phyloP scores from a whole-genome alignment of 2,888 invertebrate genomes.

The Pristionchus fissidentatus region DNA sequence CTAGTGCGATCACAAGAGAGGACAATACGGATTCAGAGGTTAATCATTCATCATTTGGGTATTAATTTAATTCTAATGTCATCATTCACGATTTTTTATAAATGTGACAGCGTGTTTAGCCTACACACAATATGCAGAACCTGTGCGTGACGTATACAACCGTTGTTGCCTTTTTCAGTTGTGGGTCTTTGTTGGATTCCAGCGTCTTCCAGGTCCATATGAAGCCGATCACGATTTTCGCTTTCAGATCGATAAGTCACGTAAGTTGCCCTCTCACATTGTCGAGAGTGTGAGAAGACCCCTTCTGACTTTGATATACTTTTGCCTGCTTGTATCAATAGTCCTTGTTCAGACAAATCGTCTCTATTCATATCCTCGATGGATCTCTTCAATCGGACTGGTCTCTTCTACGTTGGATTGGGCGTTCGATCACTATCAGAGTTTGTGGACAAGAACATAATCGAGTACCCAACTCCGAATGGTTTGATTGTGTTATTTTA shows the following conservation, averaged over 20 bases:
- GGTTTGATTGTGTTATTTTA: too few species aligned
- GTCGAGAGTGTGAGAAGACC: too few species aligned
- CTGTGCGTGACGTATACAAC: too few species aligned
- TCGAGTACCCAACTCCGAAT: slow-evolving; percentile 28
- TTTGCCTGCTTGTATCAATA: too few species aligned
- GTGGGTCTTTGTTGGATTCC: slow-evolving; percentile 60
- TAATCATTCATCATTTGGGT: too few species aligned
- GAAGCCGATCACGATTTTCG: slow-evolving; percentile 55
- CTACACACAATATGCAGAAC: too few species aligned
- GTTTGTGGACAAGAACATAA: neutral
- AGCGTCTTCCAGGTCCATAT: slow-evolving; percentile 63
- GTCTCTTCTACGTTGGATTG: slow-evolving; percentile 62
- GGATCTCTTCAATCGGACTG: slow-evolving; percentile 60
- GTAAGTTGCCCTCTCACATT: neutral
- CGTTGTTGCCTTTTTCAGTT: slow-evolving; percentile 42
- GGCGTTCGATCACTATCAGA: slow-evolving; percentile 51
- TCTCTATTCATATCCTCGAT: slow-evolving; percentile 54
- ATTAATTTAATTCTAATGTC: too few species aligned
- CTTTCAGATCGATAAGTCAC: slow-evolving; percentile 47
- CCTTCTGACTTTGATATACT: too few species aligned
- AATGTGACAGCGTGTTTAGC: too few species aligned
- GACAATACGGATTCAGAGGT: neutral
- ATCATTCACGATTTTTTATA: too few species aligned
- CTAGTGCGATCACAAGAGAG: neutral
- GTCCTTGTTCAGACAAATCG: slow-evolving; percentile 49